phyloP scores from a whole-genome alignment of 2,113 vertebrate species.

The Noctilio leporinus region DNA sequence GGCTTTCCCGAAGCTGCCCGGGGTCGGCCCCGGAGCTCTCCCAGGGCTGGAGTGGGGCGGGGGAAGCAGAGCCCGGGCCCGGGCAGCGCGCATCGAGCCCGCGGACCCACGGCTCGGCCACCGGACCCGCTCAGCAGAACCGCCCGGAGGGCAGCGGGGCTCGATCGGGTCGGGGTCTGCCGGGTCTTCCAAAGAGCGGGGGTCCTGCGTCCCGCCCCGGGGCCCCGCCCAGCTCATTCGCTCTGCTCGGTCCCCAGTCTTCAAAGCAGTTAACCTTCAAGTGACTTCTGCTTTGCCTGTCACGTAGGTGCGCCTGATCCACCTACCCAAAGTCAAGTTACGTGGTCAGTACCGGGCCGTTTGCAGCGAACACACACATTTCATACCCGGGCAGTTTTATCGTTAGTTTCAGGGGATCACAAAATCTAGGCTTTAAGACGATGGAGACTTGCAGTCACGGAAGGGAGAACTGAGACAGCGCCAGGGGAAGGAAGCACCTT shows the following conservation, averaged over 20 bases:
- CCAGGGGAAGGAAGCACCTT: background rate
- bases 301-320: background rate
- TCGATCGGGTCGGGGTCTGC: no score
- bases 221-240: background rate
- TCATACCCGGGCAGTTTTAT: background rate
- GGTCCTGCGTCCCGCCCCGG: background rate
- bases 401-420: background rate
- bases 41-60: background rate
- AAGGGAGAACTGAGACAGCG: background rate
- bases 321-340: background rate
- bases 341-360: background rate
- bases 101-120: background rate
- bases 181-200: background rate
- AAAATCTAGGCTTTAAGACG: background rate
- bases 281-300: no score
- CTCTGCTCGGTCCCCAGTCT: background rate
- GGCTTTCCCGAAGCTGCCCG: background rate
- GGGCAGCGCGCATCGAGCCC: background rate
- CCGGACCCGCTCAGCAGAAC: no score
- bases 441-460: background rate
- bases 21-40: background rate
- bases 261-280: background rate
- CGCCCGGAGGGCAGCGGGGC: no score
- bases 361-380: background rate
- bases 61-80: no score